phyloP scores from a whole-genome alignment of 2,113 vertebrate species.

The Tachysurus vachellii region DNA sequence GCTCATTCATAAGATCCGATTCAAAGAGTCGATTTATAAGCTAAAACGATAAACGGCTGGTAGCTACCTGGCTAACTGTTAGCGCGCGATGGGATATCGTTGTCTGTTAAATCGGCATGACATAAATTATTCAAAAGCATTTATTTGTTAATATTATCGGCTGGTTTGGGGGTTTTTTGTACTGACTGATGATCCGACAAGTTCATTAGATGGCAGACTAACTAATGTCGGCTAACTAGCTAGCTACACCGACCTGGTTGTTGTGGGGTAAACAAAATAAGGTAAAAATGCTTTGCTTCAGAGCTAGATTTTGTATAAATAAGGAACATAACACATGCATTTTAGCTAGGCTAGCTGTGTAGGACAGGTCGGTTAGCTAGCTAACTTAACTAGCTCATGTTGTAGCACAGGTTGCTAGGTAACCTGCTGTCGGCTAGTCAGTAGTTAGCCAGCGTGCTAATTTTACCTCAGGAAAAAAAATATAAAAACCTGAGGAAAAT shows the following conservation, averaged over 20 bases:
- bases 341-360: background rate
- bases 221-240: conserved; percentile 11
- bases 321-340: background rate
- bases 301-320: background rate
- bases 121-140: background rate
- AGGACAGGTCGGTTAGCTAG: background rate
- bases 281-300: background rate
- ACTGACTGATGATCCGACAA: background rate
- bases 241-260: background rate
- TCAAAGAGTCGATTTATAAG: background rate
- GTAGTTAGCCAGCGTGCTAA: background rate
- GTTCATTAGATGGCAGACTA: background rate
- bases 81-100: background rate
- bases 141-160: background rate
- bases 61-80: conserved; percentile 18
- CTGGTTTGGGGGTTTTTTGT: background rate
- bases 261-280: background rate
- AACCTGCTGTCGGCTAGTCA: background rate
- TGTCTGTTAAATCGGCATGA: background rate
- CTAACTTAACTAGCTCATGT: background rate
- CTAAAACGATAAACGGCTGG: background rate
- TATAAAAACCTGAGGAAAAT: too few relatives aligned
- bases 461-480: background rate
- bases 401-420: conserved; percentile 13
- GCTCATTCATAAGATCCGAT: background rate